Conservation (phyloP, 2,113 vertebrate species). For the Lampris incognitus region DNA sequence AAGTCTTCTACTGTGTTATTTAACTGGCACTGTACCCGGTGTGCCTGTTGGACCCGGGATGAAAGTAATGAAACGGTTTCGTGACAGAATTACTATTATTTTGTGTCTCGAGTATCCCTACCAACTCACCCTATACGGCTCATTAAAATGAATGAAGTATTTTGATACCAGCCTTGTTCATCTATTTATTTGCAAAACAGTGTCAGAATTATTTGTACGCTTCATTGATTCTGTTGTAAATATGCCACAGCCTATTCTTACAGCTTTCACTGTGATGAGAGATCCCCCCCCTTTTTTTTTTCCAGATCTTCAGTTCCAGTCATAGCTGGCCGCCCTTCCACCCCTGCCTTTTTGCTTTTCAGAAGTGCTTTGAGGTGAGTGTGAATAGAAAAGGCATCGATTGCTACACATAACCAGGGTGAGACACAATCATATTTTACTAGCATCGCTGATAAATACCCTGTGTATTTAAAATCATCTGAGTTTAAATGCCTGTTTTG, state of each 20-base stretch:
- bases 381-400: conserved; percentile 6
- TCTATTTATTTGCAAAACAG: conserved; percentile 51
- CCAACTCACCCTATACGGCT: conserved; percentile 38
- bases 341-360: neutral
- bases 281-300: neutral
- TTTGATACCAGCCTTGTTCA: conserved; percentile 45
- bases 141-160: conserved; percentile 64
- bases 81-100: no score
- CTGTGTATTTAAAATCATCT: conserved; percentile 20
- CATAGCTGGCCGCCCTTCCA: conserved; percentile 7
- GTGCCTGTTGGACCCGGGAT: neutral
- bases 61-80: no score
- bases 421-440: conserved; percentile 16
- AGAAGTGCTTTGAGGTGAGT: conserved; percentile 17
- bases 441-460: conserved; percentile 7
- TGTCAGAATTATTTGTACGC: conserved; percentile 47
- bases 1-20: no score
- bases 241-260: conserved; percentile 17
- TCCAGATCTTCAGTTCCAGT: conserved; percentile 9
- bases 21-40: conserved; percentile 27
- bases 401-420: conserved; percentile 20
- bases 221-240: conserved; percentile 56
- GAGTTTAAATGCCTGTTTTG: conserved; percentile 47
- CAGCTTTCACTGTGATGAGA: conserved; percentile 16
- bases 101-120: no score